Evolutionary conservation across 2,888 invertebrate species (phyloP), one percentile per base, ranked within the genome.

Genomic region (Margaritifera margaritifera): DNA sequence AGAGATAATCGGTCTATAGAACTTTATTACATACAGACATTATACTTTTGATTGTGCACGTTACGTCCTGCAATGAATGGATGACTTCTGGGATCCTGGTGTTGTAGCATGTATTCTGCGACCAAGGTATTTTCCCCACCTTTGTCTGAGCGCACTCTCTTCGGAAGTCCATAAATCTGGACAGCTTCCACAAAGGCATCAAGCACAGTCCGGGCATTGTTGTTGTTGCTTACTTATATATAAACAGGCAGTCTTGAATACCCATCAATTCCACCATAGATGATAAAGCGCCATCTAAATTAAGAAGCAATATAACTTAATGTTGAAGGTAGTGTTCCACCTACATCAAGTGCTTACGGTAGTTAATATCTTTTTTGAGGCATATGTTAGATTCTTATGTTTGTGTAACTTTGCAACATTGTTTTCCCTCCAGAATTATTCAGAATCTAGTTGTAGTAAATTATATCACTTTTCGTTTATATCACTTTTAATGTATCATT

Each of bases 231-330:
- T 20, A 69, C 67, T 55, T 71, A 65, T 24, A 78, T 22, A 61
- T 62, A 77, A 4, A 78, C 71, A 27, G 77, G 78, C 8, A 76
- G 25, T 25, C 76, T 64, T 11, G 74, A 74, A 56, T 71, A 78
- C 6, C 77, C 78, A 78, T 78, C 75, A 22, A 75, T 68, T 15
- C 75, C 72, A 53, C 76, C 76, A 73, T 78, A 76, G 8, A 78
- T 63, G 19, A 78, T 71, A 55, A 78, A 71, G 42, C 68, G 55
- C 77, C 78, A 78, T 55, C 77, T 78, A 63, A 42, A 75, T 55
- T 6, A 64, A 1, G 24, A 20, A 24, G n/a, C 20, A 52, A 63
- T 53, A 31, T 53, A 27, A 31, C 62, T 51, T n/a, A 51, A 51
- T 22, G 20, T 62, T 31, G 31, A n/a, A 0, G 11, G 18, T 31